Evolutionary conservation across 2,113 vertebrate genomes (phyloP).

Genomic region (Eulacestoma nigropectus): DNA sequence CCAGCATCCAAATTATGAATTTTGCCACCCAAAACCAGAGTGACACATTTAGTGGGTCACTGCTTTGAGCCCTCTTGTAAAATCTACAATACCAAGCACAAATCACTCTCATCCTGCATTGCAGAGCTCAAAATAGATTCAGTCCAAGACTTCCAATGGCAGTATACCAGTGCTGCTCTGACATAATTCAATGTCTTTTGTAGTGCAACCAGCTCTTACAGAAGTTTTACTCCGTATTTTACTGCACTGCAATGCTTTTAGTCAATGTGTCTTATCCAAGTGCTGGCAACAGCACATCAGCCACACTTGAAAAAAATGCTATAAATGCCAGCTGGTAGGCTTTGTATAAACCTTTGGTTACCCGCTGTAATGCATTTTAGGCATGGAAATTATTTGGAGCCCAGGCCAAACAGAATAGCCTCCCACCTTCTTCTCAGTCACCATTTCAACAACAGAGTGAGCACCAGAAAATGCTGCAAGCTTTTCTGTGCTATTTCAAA

Average conservation of each 20-base stretch:
- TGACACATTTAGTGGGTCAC: background rate
- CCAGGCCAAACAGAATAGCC: background rate
- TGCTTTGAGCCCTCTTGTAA: background rate
- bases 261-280: background rate
- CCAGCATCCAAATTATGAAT: background rate
- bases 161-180: background rate
- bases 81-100: background rate
- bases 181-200: background rate
- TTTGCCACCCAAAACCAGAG: background rate
- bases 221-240: background rate
- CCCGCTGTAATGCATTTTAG: background rate
- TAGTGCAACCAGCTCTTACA: background rate
- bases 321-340: background rate
- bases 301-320: background rate
- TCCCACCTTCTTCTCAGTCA: background rate
- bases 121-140: background rate
- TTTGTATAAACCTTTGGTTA: background rate
- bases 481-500: background rate
- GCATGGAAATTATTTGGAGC: background rate
- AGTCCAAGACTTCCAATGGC: background rate
- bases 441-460: conserved; percentile 4
- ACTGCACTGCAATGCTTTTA: background rate
- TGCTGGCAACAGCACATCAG: background rate
- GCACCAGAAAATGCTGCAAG: background rate
- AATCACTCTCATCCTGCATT: background rate